A percentile compares a stretch with the other conserved stretches of the same genome.
Conservation (phyloP, 2,113 vertebrate species). For the Meleagris gallopavo region DNA sequence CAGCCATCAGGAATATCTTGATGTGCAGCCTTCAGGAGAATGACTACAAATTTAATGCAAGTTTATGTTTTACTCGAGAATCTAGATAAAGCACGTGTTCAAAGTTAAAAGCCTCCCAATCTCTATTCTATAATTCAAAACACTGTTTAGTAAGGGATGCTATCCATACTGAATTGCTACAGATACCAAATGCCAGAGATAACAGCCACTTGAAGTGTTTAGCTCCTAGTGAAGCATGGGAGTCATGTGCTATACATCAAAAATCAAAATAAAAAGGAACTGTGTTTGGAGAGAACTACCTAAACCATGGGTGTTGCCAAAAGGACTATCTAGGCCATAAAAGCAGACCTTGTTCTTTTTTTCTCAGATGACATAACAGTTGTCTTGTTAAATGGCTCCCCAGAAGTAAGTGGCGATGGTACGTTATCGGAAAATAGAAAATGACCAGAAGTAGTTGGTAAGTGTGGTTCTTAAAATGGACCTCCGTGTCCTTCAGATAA, state of each 20-base stretch:
- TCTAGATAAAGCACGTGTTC: neutral
- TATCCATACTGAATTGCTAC: neutral
- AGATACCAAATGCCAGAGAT: neutral
- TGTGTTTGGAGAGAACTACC: neutral
- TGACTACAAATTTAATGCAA: neutral
- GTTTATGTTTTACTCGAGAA: neutral
- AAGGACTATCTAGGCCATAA: neutral
- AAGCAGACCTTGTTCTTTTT: neutral
- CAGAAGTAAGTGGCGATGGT: neutral
- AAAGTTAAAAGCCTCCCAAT: neutral
- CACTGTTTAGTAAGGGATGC: neutral
- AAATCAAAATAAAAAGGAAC: neutral
- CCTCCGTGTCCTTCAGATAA: neutral
- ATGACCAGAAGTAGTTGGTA: neutral
- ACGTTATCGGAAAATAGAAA: neutral
- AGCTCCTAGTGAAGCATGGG: accelerated
- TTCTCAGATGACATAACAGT: neutral
- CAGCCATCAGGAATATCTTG: neutral
- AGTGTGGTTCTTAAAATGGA: neutral
- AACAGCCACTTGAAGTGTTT: neutral
- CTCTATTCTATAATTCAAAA: neutral
- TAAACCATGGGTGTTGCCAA: neutral
- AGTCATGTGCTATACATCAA: neutral
- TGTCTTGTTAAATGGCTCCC: neutral
- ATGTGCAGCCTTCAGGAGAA: neutral